A percentile compares a stretch with the other conserved stretches of the same genome.
Evolutionary conservation across 2,888 invertebrate species (phyloP).

Genomic region (Molanna angustata): DNA sequence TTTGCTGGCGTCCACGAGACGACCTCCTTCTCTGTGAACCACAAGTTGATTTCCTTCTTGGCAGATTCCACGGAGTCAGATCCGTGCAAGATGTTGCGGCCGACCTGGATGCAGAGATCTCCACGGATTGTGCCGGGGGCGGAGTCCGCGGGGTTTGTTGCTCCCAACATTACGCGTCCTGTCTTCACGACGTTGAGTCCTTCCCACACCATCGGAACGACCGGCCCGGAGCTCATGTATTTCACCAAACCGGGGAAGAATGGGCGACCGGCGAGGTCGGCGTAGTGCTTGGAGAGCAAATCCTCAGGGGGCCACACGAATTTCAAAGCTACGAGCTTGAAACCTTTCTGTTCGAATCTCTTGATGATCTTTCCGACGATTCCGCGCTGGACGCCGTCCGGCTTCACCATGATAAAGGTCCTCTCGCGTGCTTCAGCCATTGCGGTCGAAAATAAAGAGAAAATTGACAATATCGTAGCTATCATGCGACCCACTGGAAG

Average conservation of each 20-base stretch:
- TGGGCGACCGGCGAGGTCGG: slow-evolving; percentile 82
- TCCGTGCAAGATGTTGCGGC: slow-evolving; percentile 96
- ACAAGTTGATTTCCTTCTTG: slow-evolving; percentile 90
- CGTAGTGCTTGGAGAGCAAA: slow-evolving; percentile 88
- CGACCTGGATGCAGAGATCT: slow-evolving; percentile 93
- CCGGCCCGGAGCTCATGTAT: slow-evolving; percentile 95
- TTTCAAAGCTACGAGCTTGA: slow-evolving; percentile 94
- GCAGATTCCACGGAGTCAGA: slow-evolving; percentile 96
- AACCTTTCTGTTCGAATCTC: slow-evolving; percentile 95
- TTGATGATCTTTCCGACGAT: slow-evolving; percentile 94
- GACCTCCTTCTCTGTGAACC: slow-evolving; percentile 88
- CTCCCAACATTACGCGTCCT: slow-evolving; percentile 94
- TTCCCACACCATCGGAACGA: slow-evolving; percentile 97
- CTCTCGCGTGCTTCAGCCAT: slow-evolving; percentile 83
- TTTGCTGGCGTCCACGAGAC: slow-evolving; percentile 79
- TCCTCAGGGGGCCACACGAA: slow-evolving; percentile 86
- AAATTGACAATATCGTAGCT: slow-evolving; percentile 56
- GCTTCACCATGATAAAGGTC: slow-evolving; percentile 98
- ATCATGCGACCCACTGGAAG: too few relatives aligned
- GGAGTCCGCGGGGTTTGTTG: slow-evolving; percentile 95
- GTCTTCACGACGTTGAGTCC: slow-evolving; percentile 93
- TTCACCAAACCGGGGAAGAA: slow-evolving; percentile 94
- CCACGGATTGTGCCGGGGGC: slow-evolving; percentile 97
- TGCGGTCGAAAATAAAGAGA: slow-evolving; percentile 57
- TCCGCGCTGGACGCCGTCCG: slow-evolving; percentile 97